Percentiles rank a stretch among this genome's conserved stretches.
These are phyloP conservation scores for Aspiorhynchus laticeps DNA, from an alignment of 2,113 vertebrate species.

Conservation along the genomic window DNA sequence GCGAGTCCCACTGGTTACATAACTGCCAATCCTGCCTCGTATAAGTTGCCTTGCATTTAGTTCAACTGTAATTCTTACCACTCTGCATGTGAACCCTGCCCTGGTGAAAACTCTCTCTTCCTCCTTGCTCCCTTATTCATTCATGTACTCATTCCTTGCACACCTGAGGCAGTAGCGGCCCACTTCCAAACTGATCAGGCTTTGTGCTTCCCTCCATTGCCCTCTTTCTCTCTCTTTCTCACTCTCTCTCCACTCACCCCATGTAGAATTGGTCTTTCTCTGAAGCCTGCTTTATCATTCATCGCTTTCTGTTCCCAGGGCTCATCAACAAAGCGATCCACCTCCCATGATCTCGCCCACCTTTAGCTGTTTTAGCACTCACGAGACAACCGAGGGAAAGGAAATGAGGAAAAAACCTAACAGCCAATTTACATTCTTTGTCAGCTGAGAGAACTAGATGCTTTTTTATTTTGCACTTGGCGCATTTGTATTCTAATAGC, in stretches of 20 bases:
- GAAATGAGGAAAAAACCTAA: neutral
- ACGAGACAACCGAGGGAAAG: slow-evolving; percentile 16
- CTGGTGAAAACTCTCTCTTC: slow-evolving; percentile 13
- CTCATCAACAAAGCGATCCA: slow-evolving; percentile 33
- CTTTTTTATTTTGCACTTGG: slow-evolving; percentile 14
- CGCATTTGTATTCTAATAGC: slow-evolving; percentile 32
- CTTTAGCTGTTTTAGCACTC: slow-evolving; percentile 28
- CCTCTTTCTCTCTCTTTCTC: neutral
- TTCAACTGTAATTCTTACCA: slow-evolving; percentile 26
- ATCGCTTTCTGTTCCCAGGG: slow-evolving; percentile 4
- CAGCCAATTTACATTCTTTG: slow-evolving; percentile 9
- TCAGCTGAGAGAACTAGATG: neutral
- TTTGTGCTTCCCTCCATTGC: neutral
- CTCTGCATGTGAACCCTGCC: neutral
- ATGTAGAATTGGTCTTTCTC: slow-evolving; percentile 13
- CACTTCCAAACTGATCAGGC: slow-evolving; percentile 2
- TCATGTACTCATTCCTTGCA: neutral
- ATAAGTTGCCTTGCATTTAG: slow-evolving; percentile 27
- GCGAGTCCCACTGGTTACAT: slow-evolving; percentile 28
- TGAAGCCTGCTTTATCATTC: slow-evolving; percentile 15
- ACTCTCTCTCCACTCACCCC: neutral
- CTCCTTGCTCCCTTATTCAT: neutral
- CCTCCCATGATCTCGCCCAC: slow-evolving; percentile 35
- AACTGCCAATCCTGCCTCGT: slow-evolving; percentile 5
- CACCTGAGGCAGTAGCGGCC: slow-evolving; percentile 7